phyloP scores from a whole-genome alignment of 2,888 invertebrate genomes.

The Drosophila villosipedis region DNA sequence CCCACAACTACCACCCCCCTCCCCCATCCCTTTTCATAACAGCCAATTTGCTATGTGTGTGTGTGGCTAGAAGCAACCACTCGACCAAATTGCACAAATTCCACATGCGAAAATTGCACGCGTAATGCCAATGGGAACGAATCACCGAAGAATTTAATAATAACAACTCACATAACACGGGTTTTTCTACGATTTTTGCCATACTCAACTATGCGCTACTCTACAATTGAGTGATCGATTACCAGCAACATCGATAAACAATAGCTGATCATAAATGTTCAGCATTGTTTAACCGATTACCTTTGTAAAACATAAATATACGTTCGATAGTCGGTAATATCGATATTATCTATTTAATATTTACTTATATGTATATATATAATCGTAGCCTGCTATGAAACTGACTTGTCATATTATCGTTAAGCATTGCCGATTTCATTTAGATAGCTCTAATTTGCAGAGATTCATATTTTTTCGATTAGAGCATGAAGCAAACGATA shows the following conservation, averaged over 20 bases:
- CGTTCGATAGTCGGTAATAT: background rate
- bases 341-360: background rate
- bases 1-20: background rate
- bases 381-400: no score
- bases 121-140: constrained; percentile 69
- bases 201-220: constrained; percentile 7
- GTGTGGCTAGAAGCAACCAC: constrained; percentile 20
- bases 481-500: background rate
- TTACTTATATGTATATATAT: background rate
- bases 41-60: background rate
- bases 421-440: background rate
- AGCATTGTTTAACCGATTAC: background rate
- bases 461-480: background rate
- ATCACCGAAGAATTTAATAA: constrained; percentile 67
- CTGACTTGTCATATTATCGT: no score
- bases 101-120: constrained; percentile 74
- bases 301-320: background rate
- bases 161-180: constrained; percentile 29
- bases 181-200: background rate
- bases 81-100: constrained; percentile 72
- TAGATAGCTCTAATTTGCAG: background rate
- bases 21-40: no score
- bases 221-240: constrained; percentile 8
- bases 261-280: background rate
- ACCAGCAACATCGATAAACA: background rate